Base-by-base conservation (phyloP, 2,888 invertebrate genomes). In the Prenolepis imparis region DNA sequence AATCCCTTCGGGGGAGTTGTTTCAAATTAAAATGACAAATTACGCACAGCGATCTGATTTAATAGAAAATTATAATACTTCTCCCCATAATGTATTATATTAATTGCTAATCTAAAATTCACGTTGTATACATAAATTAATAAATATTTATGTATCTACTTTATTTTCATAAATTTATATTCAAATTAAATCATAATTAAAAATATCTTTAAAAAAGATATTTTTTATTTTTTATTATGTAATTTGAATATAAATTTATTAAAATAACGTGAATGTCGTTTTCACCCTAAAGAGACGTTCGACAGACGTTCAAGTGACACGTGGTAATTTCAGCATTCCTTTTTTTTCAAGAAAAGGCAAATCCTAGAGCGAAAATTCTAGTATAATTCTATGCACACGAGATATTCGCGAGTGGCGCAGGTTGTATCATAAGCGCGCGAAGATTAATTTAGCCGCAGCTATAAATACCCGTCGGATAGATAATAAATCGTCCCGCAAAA, bases 401-500 rank as follows among this genome's bases (percentile, higher is more conserved):
- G 39, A 9, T 57, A 67, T 67, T 57, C 41, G 48, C 63, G 39
- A 67, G 15, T 41, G 41, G 66, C 32, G 48, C 44, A 70, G 44
- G 44, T 78, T 68, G 32, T 44, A 59, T 24, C 44, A 67, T 67
- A 48, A 48, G 48, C 48, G 21, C 67, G 52, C 61, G 67, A 75
- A 77, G 59, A 75, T 66, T 67, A 82, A 77, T 75, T 82, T 82
- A 66, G 59, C 77, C 59, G 61, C 41, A 21, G 73, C 74, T 66
- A 82, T 82, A 82, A 82, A 74, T 82, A 74, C 32, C 55, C 36
- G 64, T 74, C 73, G 74, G 74, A 74, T 64, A 80, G 82, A 82
- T 82, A 75, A 77, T 77, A 82, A 81, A 84, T 84, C 72, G 66
- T 55, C 55, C 57, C 72, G 59, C 21, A 80, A 80, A 83, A 83